Base-by-base conservation (phyloP, 2,797 vertebrate species). In the Lutjanus campechanus region DNA sequence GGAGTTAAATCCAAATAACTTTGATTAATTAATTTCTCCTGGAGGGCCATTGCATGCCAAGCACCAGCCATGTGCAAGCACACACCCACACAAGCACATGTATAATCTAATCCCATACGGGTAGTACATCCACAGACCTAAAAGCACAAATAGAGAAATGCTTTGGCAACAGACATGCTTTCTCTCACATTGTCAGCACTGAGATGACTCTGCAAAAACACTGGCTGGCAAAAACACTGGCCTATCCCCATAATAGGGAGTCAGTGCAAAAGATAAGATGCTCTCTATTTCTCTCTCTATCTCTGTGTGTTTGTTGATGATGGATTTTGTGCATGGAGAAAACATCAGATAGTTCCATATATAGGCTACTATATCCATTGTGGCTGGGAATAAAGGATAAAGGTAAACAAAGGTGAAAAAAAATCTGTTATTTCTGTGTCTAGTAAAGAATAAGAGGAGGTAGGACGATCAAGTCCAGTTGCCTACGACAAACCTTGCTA, bases 151-250 rank as follows among this genome's bases (percentile, higher is more conserved):
- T 56, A 60, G 50, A 55, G 9, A 47, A 40, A 51, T 11, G 15
- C 43, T 71, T 17, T 61, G 54, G 44, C 54, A 63, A 36, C 40
- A 67, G 82, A 84, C 61, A 55, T 69, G 50, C 55, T 83, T 49
- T 51, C 40, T 74, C 19, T 54, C 15, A 60, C 51, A 68, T 69
- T 64, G 47, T 53, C 61, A 46, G 25, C 59, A 16, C 66, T 67
- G 55, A 65, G 19, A 53, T 88, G 87, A 90, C 72, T 83, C 59
- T 68, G 70, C 84, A 91, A 60, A 91, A 81, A 53, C n/a, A 55
- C 46, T 36, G n/a, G 7, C 50, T 47, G 6, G 76, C 83, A 85
- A 46, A 91, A 69, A 54, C 29, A 61, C 56, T 29, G 20, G 8
- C 51, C 19, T 29, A 29, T 62, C 19, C 8, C 36, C 29, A 65